phyloP scores from a whole-genome alignment of 2,113 vertebrate species.

The Dasyurus viverrinus region DNA sequence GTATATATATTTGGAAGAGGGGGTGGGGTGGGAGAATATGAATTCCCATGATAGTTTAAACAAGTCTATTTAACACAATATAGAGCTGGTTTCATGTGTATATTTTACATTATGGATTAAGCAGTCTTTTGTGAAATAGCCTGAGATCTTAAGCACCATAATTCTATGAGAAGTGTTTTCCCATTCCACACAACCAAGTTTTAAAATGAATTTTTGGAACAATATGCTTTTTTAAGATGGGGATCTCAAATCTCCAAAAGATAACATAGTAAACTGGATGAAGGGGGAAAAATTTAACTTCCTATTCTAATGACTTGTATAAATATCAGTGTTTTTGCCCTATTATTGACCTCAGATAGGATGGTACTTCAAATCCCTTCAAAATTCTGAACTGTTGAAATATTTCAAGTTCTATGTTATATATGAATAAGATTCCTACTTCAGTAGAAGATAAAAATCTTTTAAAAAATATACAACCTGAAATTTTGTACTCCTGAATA shows the following conservation, averaged over 20 bases:
- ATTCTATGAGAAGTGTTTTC: constrained; percentile 42
- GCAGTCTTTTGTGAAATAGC: constrained; percentile 21
- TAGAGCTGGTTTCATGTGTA: constrained; percentile 7
- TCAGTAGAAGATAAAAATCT: constrained; percentile 71
- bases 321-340: constrained; percentile 49
- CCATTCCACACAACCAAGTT: constrained; percentile 8
- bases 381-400: constrained; percentile 75
- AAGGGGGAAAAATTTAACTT: constrained; percentile 41
- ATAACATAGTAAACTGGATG: constrained; percentile 32
- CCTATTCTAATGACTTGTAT: constrained; percentile 59
- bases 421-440: constrained; percentile 76
- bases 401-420: constrained; percentile 73
- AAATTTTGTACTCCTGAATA: constrained; percentile 67
- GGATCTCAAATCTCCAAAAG: constrained; percentile 11
- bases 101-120: constrained; percentile 32
- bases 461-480: constrained; percentile 74
- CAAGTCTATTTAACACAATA: constrained; percentile 21
- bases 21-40: background rate
- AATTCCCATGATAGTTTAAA: background rate
- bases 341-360: constrained; percentile 61
- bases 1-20: no score
- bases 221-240: constrained; percentile 23
- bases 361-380: constrained; percentile 57
- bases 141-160: background rate
- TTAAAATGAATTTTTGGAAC: constrained; percentile 35